Conservation (phyloP, 2,113 vertebrate genomes). For the Oxyura jamaicensis region DNA sequence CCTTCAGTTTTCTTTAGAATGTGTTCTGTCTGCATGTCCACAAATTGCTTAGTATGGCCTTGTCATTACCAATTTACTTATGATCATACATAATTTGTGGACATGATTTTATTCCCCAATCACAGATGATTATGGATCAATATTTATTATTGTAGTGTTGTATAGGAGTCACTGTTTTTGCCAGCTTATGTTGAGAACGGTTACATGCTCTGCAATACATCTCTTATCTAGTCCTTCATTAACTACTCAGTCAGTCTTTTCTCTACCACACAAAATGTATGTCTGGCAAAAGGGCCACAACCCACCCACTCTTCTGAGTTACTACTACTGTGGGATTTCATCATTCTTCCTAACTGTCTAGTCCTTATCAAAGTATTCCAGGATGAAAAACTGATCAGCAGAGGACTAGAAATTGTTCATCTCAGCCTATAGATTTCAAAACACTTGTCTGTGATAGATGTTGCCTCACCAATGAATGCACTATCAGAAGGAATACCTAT, state of each 20-base stretch:
- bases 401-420: not conserved
- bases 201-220: not conserved
- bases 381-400: not conserved
- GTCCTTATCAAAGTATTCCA: not conserved
- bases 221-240: not conserved
- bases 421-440: not conserved
- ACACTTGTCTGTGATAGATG: not conserved
- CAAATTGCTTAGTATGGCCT: not conserved
- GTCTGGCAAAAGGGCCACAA: not conserved
- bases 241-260: not conserved
- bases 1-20: not conserved
- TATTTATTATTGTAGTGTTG: not conserved
- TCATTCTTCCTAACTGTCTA: not conserved
- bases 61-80: not conserved
- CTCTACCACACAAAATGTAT: not conserved
- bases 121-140: not conserved
- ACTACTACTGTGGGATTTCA: not conserved
- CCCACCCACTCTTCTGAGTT: not conserved
- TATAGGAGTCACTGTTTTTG: not conserved
- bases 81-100: not conserved
- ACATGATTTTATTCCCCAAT: not conserved
- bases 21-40: not conserved
- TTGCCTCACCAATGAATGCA: not conserved
- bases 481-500: not conserved
- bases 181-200: accelerated